Percentiles rank a stretch among this genome's conserved stretches.
phyloP scores from a whole-genome alignment of 2,888 invertebrate genomes.

The Unio pictorum region DNA sequence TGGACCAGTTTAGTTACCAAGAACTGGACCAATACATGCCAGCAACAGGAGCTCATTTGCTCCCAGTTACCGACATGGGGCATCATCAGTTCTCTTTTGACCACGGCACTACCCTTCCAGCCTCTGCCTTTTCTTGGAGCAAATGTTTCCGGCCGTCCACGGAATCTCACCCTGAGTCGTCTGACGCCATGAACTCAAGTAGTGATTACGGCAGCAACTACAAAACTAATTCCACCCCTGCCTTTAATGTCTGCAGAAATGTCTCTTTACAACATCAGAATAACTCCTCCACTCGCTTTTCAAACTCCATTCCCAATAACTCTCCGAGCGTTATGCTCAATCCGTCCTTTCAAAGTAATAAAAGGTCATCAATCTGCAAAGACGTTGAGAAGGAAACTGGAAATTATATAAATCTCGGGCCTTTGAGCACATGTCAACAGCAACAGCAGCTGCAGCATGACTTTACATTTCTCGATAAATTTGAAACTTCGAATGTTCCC shows the following conservation, averaged over 20 bases:
- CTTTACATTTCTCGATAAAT: conserved; percentile 41
- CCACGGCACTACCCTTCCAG: conserved; percentile 36
- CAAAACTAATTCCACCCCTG: conserved; percentile 49
- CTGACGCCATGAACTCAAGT: conserved; percentile 32
- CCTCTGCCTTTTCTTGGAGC: conserved; percentile 47
- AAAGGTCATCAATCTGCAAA: conserved; percentile 45
- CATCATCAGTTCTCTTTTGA: conserved; percentile 41
- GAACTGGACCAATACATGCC: conserved; percentile 88
- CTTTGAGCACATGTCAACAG: conserved; percentile 30
- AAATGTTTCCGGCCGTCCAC: conserved; percentile 46
- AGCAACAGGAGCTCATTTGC: conserved; percentile 31
- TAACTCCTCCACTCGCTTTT: conserved; percentile 26
- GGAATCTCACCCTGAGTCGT: conserved; percentile 49
- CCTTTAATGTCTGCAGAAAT: conserved; percentile 44
- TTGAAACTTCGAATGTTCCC: conserved; percentile 44
- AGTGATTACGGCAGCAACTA: conserved; percentile 26
- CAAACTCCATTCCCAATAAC: conserved; percentile 10
- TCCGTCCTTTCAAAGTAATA: conserved; percentile 32
- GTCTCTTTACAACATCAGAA: conserved; percentile 35
- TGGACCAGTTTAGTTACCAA: conserved; percentile 70
- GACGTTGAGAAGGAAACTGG: conserved; percentile 46
- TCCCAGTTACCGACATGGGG: conserved; percentile 27
- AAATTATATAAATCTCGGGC: conserved; percentile 50
- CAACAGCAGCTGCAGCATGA: conserved; percentile 37
- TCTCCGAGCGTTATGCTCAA: conserved; percentile 46